A percentile compares a stretch with the other conserved stretches of the same genome.
Conservation (phyloP, 2,113 vertebrate species). For the Corydoras sp. region DNA sequence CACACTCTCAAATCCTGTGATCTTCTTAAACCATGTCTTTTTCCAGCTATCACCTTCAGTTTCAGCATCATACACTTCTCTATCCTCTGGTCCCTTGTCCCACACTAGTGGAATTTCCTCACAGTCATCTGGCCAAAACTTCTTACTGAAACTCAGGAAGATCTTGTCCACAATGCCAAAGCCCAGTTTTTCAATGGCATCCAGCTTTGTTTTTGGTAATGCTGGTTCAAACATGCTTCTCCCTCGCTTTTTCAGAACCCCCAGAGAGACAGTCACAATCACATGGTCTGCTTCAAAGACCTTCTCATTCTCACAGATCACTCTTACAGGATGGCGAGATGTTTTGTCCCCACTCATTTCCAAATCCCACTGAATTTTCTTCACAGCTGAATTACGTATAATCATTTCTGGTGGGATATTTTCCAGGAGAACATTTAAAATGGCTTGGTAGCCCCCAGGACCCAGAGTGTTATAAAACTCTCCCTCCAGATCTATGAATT, state of each 20-base stretch:
- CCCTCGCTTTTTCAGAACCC: constrained; percentile 46
- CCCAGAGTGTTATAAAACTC: constrained; percentile 53
- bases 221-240: constrained; percentile 46
- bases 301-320: constrained; percentile 46
- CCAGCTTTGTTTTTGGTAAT: constrained; percentile 46
- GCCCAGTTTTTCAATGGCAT: constrained; percentile 49
- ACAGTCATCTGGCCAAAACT: constrained; percentile 58
- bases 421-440: constrained; percentile 46
- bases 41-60: constrained; percentile 39
- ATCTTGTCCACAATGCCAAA: constrained; percentile 57
- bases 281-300: constrained; percentile 49
- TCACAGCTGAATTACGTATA: constrained; percentile 37
- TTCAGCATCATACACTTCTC: constrained; percentile 21
- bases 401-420: constrained; percentile 36
- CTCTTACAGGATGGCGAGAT: constrained; percentile 25
- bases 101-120: constrained; percentile 53
- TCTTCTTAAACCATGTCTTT: constrained; percentile 56
- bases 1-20: constrained; percentile 55
- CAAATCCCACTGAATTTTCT: constrained; percentile 39
- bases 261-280: constrained; percentile 49
- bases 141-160: constrained; percentile 48
- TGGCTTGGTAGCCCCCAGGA: constrained; percentile 48
- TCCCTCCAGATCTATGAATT: constrained; percentile 51
- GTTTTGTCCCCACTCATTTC: not conserved
- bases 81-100: constrained; percentile 50